A percentile compares a stretch with the other conserved stretches of the same genome.
phyloP scores from a whole-genome alignment of 2,113 vertebrate genomes.

The Leucoraja erinaceus region DNA sequence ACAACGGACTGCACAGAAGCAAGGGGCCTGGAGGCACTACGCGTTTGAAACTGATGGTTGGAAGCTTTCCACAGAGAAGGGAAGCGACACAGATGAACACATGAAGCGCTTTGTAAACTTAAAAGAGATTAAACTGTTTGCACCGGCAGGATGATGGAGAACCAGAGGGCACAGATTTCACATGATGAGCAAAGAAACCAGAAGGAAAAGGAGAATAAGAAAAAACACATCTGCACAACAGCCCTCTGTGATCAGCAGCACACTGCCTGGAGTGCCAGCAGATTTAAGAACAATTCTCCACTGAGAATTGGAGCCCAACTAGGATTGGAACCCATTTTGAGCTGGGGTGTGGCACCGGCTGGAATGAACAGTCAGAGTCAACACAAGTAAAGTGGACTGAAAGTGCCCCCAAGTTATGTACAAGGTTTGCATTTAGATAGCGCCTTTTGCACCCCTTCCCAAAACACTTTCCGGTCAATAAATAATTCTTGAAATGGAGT shows the following conservation, averaged over 20 bases:
- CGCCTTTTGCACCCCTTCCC: no score
- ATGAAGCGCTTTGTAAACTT: background rate
- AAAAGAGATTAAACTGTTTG: background rate
- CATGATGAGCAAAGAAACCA: background rate
- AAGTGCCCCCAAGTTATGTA: no score
- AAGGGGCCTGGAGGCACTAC: background rate
- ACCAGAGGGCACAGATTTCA: background rate
- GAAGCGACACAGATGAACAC: background rate
- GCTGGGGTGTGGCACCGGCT: no score
- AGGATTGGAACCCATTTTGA: background rate
- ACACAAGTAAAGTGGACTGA: no score
- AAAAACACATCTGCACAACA: no score
- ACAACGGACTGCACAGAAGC: background rate
- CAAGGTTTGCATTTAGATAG: no score
- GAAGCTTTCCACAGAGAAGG: background rate
- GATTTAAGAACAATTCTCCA: background rate
- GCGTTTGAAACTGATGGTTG: background rate
- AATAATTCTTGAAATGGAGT: no score
- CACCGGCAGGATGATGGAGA: background rate
- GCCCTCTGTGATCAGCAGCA: background rate
- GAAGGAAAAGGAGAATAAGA: background rate
- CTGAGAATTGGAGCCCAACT: background rate
- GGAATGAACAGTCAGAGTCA: no score
- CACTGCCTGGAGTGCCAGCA: background rate
- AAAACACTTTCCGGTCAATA: no score